Evolutionary conservation across 1,140 invertebrate species (phyloP), one percentile per base, ranked within the genome.

Genomic region (Colletes gigas): DNA sequence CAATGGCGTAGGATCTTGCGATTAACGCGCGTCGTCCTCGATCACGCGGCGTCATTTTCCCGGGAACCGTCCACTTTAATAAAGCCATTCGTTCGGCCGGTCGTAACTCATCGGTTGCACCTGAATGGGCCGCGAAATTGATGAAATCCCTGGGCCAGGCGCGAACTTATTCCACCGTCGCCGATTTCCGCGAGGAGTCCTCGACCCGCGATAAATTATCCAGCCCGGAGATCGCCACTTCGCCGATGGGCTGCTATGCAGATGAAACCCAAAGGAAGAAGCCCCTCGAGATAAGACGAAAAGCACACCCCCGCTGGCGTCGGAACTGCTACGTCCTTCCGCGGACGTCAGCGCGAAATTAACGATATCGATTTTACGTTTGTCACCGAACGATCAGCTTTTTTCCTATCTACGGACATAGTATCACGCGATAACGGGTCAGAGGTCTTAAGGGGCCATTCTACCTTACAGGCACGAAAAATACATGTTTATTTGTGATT

Each of bases 121-220:
- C 54, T 66, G 69, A 75, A 85, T 85, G 67, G 73, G 41, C 19
- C 39, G 75, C 71, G 44, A 80, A 86, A 86, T 86, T 86, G 84
- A 86, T 86, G 84, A 82, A 86, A 86, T 83, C 66, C 30, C n/a
- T 21, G 41, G 54, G 47, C 66, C 39, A 39, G n/a, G 55, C 15
- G 30, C 74, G 41, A 78, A 57, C 71, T 86, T 82, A 84, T 52
- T 69, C 68, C 44, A 1, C 15, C 66, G 55, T 41, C 70, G 21
- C 68, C 55, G 85, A 80, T 86, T 88, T 84, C 77, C 47, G 50
- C 59, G 76, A 74, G 82, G 62, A 84, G 71, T 86, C 75, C 84
- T 74, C 75, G 72, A 54, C 50, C n/a, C 17, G 57, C 78, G 60
- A 88, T 88, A 83, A 88, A 86, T 88, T 84, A 86, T 78, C 66